Evolutionary conservation across 2,113 vertebrate genomes (phyloP), one percentile per base, ranked within the genome.

Genomic region (Hydrolagus affinis): DNA sequence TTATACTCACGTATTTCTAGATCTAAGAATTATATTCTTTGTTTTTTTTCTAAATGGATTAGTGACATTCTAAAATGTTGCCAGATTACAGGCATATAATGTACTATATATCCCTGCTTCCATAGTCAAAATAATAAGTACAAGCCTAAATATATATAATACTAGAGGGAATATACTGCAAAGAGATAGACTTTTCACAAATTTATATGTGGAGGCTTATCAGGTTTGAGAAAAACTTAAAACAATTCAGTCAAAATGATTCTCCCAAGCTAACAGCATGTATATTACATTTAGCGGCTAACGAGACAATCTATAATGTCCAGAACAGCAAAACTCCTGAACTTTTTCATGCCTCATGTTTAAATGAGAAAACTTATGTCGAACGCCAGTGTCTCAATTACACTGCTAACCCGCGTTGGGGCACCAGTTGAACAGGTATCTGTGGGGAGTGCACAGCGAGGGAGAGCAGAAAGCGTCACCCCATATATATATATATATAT

Each of bases 111-210:
- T 64, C 62, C 62, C 78, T 32, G 62, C 21, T 83, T 32, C 62
- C 78, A 83, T 83, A 83, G 28, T 80, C 60, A 83, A 83, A 83
- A 83, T 83, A 83, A 83, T 83, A 25, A 83, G 25, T 83, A 66
- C 62, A 83, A 83, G 62, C 62, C 30, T 83, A 83, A 60, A 83
- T 83, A 83, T 83, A 83, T 83, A 83, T 64, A 83, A 83, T 83
- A 83, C 60, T 44, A 83, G 66, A 66, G 78, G 28, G 62, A 83
- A 83, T 83, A 83, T 68, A 83, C 25, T 32, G 78, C 78, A 83
- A 83, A 83, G 78, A 32, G 78, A 83, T 83, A 62, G 78, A 32
- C 15, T 19, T 64, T 66, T 83, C 78, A 83, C 78, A 66, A 44
- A 68, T 83, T 83, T 28, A 32, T 83, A 60, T 80, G 23, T 64